phyloP scores from a whole-genome alignment of 1,140 invertebrate genomes.

The Caenorhabditis tropicalis region DNA sequence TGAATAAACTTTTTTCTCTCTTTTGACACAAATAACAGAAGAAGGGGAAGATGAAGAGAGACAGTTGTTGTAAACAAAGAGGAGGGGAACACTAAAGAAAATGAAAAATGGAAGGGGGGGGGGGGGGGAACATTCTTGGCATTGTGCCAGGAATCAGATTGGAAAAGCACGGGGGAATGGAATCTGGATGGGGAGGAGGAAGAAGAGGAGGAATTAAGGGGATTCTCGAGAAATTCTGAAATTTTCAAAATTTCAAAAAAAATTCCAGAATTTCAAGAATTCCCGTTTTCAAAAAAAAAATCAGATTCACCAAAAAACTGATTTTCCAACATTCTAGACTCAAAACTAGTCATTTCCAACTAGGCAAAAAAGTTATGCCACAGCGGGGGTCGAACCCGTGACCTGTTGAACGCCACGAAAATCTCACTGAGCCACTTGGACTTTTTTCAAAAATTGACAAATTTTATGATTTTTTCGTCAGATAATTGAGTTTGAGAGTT shows the following conservation, averaged over 20 bases:
- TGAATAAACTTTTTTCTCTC: not conserved
- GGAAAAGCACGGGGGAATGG: not conserved
- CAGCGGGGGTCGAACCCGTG: no score
- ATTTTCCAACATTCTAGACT: no score
- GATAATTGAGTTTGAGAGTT: no score
- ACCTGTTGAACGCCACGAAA: no score
- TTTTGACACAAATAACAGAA: not conserved
- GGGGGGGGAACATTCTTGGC: not conserved
- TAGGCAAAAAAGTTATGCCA: no score
- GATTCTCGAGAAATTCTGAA: not conserved
- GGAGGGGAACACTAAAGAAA: not conserved
- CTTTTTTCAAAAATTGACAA: no score
- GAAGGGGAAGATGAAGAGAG: not conserved
- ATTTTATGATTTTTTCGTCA: no score
- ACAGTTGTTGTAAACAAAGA: not conserved
- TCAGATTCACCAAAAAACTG: no score
- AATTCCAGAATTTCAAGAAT: not conserved
- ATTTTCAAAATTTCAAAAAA: not conserved
- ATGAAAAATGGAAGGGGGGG: not conserved
- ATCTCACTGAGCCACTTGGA: no score
- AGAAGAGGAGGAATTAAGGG: not conserved
- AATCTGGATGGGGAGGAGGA: not conserved
- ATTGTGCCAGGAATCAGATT: not conserved
- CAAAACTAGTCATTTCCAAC: no score
- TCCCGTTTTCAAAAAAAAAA: no score